Percentiles rank a stretch among this genome's conserved stretches.
phyloP scores from a whole-genome alignment of 2,113 vertebrate genomes.

The Gymnobelideus leadbeateri region DNA sequence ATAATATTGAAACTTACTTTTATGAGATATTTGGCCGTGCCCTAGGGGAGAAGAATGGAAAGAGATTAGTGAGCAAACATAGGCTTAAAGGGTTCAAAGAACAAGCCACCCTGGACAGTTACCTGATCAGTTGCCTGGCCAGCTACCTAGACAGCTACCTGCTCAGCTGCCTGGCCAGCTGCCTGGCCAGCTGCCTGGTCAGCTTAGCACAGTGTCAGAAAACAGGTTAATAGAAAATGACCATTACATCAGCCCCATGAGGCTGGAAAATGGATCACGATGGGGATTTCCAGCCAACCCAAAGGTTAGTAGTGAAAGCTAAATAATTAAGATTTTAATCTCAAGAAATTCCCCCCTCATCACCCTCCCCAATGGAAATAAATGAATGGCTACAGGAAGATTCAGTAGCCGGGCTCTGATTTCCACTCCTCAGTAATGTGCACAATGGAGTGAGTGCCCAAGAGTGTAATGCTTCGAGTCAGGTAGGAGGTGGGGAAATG shows the following conservation, averaged over 20 bases:
- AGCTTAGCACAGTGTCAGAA: background rate
- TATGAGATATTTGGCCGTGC: slow-evolving; percentile 93
- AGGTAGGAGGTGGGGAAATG: background rate
- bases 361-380: background rate
- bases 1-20: slow-evolving; percentile 91
- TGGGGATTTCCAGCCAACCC: background rate
- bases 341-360: background rate
- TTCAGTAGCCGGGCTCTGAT: background rate
- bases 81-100: slow-evolving; percentile 22
- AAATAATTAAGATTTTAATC: background rate
- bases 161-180: no score
- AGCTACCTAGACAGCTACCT: no score
- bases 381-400: background rate
- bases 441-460: no score
- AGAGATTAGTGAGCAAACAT: slow-evolving; percentile 10
- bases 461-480: background rate
- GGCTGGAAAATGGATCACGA: background rate
- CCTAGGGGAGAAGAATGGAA: slow-evolving; percentile 81
- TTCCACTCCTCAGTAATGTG: background rate
- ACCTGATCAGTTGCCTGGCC: no score
- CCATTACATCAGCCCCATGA: background rate
- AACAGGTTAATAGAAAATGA: background rate
- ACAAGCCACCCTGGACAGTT: background rate
- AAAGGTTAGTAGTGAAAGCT: background rate
- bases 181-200: no score